Base-by-base conservation (phyloP, 1,140 invertebrate genomes). In the Agrilus planipennis region DNA sequence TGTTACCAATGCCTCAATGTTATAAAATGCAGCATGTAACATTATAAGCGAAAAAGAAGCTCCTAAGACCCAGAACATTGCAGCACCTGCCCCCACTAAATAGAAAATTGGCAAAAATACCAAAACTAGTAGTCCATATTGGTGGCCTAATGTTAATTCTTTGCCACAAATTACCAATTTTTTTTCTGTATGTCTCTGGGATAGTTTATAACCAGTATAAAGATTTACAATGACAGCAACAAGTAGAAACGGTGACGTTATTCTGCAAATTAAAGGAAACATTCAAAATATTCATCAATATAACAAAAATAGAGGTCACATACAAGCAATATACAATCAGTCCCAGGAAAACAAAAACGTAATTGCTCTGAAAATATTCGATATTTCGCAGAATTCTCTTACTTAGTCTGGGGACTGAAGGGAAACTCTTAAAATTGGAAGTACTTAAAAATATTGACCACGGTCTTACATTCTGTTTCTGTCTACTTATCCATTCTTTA, bases 331-430 rank as follows among this genome's bases (percentile, higher is more conserved):
- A 89, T 15, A 84, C 63, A 52, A 88, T 75, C 11, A 91, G 60
- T 45, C 79, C 82, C 40, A 85, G 57, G 51, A 87, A 88, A 2
- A 91, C 80, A 63, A 85, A 85, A 17, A 89, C 58, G 55, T 91
- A 91, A 64, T 91, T 91, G 56, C 80, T 84, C 61, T 89, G 84
- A 55, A 89, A 91, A 53, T 85, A 78, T 53, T 88, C 83, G 39
- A 89, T 69, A 64, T 90, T 89, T 54, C 76, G 73, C 45, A 85
- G 73, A 30, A 88, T 62, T 41, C 84, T 55, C 51, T 77, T 72
- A 16, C 76, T 74, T 9, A 85, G 61, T 56, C 78, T 67, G 20
- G 78, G 71, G 25, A 85, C 47, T 32, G 73, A 77, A 29, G 74
- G 71, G 2, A 84, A 81, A 11, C 70, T 59, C 54, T 76, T 74